Percentiles rank a stretch among this genome's conserved stretches.
Evolutionary conservation across 1,140 invertebrate genomes (phyloP).

Genomic region (Pseudoatta argentina): DNA sequence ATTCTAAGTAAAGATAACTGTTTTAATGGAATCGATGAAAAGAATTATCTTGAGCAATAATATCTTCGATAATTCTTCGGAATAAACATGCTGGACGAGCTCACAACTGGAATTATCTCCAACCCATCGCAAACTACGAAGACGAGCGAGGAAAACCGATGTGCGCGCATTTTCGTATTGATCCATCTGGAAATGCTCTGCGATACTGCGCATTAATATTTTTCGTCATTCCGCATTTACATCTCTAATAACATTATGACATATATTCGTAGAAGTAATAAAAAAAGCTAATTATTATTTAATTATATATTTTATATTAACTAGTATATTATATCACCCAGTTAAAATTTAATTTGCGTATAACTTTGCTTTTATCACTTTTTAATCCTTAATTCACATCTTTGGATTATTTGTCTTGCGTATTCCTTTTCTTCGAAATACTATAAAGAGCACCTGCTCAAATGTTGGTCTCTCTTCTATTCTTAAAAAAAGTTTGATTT

Average conservation of each 20-base stretch:
- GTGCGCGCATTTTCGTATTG: slow-evolving; percentile 51
- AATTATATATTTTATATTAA: not conserved
- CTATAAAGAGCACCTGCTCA: too few species aligned
- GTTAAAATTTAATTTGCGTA: not conserved
- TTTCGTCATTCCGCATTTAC: not conserved
- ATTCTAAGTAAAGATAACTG: not conserved
- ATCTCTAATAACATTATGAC: not conserved
- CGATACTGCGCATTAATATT: slow-evolving; percentile 26
- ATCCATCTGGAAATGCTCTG: slow-evolving; percentile 12
- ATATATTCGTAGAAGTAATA: not conserved
- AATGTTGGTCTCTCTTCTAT: too few species aligned
- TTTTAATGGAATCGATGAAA: not conserved
- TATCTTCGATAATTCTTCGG: not conserved
- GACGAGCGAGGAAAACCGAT: slow-evolving; percentile 15
- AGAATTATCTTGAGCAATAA: not conserved
- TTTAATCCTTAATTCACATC: too few species aligned
- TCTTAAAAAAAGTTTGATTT: too few species aligned
- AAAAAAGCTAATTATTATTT: not conserved
- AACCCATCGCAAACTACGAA: not conserved
- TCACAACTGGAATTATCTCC: not conserved
- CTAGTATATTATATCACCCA: not conserved
- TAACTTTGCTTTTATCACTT: too few species aligned
- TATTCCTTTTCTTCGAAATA: too few species aligned
- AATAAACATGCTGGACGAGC: not conserved
- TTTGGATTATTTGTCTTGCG: too few species aligned